Percentiles rank a stretch among this genome's conserved stretches.
phyloP scores from a whole-genome alignment of 2,113 vertebrate species.

The Platanista minor region DNA sequence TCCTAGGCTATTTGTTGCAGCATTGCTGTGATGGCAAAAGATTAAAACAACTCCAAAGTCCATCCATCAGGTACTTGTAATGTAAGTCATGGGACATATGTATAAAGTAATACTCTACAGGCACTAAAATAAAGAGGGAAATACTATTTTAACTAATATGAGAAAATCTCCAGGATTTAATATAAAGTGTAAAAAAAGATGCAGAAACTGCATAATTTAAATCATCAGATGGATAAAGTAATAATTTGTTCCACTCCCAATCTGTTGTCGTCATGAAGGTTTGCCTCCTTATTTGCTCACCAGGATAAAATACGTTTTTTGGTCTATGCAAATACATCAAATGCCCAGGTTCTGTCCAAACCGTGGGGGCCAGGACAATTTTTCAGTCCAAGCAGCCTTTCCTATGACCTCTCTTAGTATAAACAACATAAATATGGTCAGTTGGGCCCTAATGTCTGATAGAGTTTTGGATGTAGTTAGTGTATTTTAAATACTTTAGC shows the following conservation, averaged over 20 bases:
- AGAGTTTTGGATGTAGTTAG: neutral
- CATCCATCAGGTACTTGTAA: neutral
- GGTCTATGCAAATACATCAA: neutral
- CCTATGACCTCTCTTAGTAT: neutral
- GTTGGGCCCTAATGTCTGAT: neutral
- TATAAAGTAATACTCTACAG: too few species aligned
- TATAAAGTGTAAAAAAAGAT: neutral
- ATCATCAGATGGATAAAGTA: neutral
- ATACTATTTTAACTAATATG: neutral
- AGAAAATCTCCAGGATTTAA: neutral
- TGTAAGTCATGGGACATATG: neutral
- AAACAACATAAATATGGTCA: neutral
- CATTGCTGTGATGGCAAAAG: neutral
- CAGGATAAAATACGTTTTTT: neutral
- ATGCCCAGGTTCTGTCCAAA: neutral
- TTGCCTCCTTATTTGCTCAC: neutral
- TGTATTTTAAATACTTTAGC: neutral
- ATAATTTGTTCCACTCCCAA: neutral
- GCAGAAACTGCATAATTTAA: neutral
- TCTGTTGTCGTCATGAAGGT: neutral
- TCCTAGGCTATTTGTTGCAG: neutral
- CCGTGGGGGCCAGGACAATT: neutral
- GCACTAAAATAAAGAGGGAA: neutral
- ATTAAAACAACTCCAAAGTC: neutral
- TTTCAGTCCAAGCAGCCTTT: neutral